A percentile compares a stretch with the other conserved stretches of the same genome.
Conservation (phyloP, 2,113 vertebrate genomes). For the Andinoacara biseriatus region DNA sequence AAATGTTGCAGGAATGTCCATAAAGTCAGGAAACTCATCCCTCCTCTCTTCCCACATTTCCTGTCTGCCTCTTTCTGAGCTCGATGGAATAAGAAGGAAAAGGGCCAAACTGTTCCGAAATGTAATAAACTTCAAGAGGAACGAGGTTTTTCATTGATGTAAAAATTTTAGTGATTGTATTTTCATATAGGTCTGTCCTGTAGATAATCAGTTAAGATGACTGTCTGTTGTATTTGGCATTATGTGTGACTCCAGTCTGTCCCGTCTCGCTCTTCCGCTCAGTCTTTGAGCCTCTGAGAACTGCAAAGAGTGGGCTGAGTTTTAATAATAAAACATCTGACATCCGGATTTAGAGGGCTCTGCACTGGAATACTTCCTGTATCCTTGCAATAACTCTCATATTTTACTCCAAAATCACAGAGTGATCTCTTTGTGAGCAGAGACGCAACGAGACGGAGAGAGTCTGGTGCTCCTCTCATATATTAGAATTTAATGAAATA, state of each 20-base stretch:
- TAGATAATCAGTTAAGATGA: constrained; percentile 9
- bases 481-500: constrained; percentile 97
- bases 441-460: constrained; percentile 57
- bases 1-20: constrained; percentile 9
- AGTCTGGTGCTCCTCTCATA: constrained; percentile 81
- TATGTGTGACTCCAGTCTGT: constrained; percentile 44
- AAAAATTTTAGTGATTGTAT: neutral
- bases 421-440: constrained; percentile 47
- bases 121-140: constrained; percentile 7
- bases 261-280: constrained; percentile 27
- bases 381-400: constrained; percentile 77
- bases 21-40: constrained; percentile 20
- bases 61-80: constrained; percentile 10
- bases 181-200: neutral
- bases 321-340: constrained; percentile 80
- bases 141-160: neutral
- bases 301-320: constrained; percentile 54
- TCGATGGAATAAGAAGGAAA: neutral
- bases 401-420: constrained; percentile 61
- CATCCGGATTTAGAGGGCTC: constrained; percentile 75
- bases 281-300: constrained; percentile 56
- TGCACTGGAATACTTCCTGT: constrained; percentile 66
- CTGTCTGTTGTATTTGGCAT: constrained; percentile 30
- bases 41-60: constrained; percentile 23
- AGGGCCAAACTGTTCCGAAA: neutral